Percentiles rank a stretch among this genome's conserved stretches.
Evolutionary conservation across 2,797 vertebrate species (phyloP).

Genomic region (Betta splendens): DNA sequence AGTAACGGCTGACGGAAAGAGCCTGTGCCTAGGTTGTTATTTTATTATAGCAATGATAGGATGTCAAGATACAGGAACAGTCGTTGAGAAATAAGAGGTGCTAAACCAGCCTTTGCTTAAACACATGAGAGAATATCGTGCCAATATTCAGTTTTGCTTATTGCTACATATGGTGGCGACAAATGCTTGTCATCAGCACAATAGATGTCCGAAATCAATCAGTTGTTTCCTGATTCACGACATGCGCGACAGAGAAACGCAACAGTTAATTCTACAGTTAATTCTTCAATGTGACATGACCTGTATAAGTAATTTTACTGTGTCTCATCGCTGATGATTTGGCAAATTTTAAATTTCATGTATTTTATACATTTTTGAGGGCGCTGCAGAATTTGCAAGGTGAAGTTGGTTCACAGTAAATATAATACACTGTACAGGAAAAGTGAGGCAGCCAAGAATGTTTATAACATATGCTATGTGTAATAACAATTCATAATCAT

Average conservation of each 20-base stretch:
- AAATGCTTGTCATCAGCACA: slow-evolving; percentile 3
- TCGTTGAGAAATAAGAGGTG: slow-evolving; percentile 8
- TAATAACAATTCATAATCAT: neutral
- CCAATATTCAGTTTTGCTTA: slow-evolving; percentile 1
- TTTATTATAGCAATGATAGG: slow-evolving; percentile 30
- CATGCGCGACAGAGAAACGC: neutral
- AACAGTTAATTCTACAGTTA: neutral
- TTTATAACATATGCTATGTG: neutral
- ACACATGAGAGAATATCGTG: slow-evolving; percentile 13
- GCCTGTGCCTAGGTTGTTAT: slow-evolving; percentile 12
- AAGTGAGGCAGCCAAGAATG: neutral
- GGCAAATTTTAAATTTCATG: neutral
- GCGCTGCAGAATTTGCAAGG: neutral
- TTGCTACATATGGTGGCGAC: neutral
- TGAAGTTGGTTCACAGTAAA: neutral
- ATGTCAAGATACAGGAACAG: slow-evolving; percentile 31
- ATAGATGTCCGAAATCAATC: slow-evolving; percentile 5
- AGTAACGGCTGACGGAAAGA: slow-evolving; percentile 21
- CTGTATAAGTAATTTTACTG: neutral
- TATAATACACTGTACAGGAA: neutral
- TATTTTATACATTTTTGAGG: neutral
- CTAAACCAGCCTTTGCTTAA: neutral
- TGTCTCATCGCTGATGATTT: neutral
- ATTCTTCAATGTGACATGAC: neutral
- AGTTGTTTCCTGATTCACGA: slow-evolving; percentile 1